These are phyloP conservation scores for Eurois occulta DNA, from an alignment of 2,888 invertebrate genomes.

Conservation along the genomic window DNA sequence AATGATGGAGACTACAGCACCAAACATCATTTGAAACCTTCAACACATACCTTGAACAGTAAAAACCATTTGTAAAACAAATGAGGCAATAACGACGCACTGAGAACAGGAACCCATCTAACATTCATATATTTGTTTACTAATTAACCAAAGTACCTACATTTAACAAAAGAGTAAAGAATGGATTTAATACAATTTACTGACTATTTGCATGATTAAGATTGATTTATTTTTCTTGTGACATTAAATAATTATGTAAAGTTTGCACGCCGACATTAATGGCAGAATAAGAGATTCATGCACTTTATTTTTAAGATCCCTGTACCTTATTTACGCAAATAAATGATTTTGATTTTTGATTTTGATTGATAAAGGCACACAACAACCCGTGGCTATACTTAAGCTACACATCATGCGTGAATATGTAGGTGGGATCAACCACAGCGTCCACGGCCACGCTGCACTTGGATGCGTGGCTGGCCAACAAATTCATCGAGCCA, in stretches of 20 bases:
- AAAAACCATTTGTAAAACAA: neutral
- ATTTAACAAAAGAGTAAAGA: neutral
- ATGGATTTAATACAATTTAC: no score
- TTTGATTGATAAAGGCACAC: no score
- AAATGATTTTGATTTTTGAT: no score
- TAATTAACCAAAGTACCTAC: constrained; percentile 20
- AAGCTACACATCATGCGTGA: neutral
- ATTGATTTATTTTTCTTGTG: no score
- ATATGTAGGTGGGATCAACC: neutral
- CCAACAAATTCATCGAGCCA: neutral
- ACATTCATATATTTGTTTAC: neutral
- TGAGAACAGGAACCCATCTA: neutral
- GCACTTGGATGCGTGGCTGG: neutral
- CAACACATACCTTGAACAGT: neutral
- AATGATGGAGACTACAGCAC: neutral
- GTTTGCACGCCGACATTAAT: no score
- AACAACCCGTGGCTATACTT: neutral
- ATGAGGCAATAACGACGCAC: neutral
- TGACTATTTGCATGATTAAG: no score
- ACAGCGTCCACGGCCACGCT: neutral
- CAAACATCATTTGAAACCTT: neutral
- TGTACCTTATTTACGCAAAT: no score
- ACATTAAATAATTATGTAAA: no score
- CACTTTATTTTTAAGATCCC: no score
- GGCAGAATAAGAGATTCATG: no score